Evolutionary conservation across 2,113 vertebrate species (phyloP), one percentile per base, ranked within the genome.

Genomic region (Nothoprocta pentlandii): DNA sequence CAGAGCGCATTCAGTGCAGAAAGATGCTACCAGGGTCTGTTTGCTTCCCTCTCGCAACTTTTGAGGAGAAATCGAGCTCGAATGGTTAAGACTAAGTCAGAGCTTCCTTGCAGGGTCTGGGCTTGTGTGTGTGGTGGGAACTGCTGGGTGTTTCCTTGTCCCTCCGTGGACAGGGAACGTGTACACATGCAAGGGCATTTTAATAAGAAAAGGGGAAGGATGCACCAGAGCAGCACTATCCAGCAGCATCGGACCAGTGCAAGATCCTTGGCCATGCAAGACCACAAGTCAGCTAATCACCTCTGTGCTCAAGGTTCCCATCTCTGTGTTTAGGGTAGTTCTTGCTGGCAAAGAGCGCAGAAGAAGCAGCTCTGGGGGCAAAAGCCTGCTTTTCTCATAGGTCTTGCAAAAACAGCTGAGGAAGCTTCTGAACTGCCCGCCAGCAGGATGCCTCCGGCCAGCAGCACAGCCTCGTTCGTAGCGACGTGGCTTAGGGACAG

Each of bases 231-330:
- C 6, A 83, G 46, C 71, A 54, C 71, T 56, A 56, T 56, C 26
- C 74, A 84, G 84, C 62, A 88, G 49, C n/a, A 15, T 92, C 64
- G 39, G 49, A 66, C 68, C 78, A 59, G 80, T 19, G 12, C 68
- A 39, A 12, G 22, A 41, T 47, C 63, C 23, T 92, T 79, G 74
- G 26, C 75, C 67, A 30, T 36, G 63, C 7, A 39, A 90, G 46
- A 89, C 74, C 66, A 79, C 58, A 30, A 94, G 74, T 77, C 78
- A 79, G 70, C 90, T 88, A 75, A 89, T 86, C 94, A 94, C 62
- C 56, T 77, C 68, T 89, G 25, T 71, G 89, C 74, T 53, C 1
- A 80, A 66, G 6, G 71, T 93, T 92, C 74, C 89, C 80, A 71
- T 91, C 86, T 74, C 78, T 76, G 20, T 63, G 42, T 87, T 85